phyloP scores from a whole-genome alignment of 2,888 invertebrate genomes.

The Anorthoa munda region DNA sequence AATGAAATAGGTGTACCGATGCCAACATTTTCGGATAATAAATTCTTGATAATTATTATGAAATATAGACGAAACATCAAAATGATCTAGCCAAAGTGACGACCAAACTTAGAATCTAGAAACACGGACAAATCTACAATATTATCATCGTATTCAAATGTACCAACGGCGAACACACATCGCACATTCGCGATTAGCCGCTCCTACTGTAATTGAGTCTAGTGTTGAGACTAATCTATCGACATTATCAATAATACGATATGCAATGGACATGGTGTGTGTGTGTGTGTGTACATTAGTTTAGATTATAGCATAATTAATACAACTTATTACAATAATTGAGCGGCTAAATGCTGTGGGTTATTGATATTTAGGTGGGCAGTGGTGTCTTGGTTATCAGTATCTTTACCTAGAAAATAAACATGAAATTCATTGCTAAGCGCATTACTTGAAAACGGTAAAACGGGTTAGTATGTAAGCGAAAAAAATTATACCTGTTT shows the following conservation, averaged over 20 bases:
- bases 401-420: no score
- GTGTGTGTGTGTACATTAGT: slow-evolving; percentile 19
- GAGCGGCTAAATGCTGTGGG: not conserved
- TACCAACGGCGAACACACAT: slow-evolving; percentile 38
- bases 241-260: slow-evolving; percentile 47
- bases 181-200: slow-evolving; percentile 64
- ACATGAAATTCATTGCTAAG: no score
- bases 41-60: not conserved
- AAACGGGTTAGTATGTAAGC: no score
- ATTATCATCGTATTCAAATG: slow-evolving; percentile 54
- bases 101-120: slow-evolving; percentile 7
- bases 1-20: no score
- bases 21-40: not conserved
- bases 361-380: slow-evolving; percentile 1
- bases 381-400: not conserved
- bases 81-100: not conserved
- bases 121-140: slow-evolving; percentile 20
- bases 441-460: no score
- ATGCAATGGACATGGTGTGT: slow-evolving; percentile 11
- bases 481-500: no score
- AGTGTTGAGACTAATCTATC: slow-evolving; percentile 56
- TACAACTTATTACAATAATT: slow-evolving; percentile 11
- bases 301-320: slow-evolving; percentile 29
- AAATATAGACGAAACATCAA: not conserved
- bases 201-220: slow-evolving; percentile 66